These are phyloP conservation scores for Boleophthalmus pectinirostris DNA, from an alignment of 2,113 vertebrate species.

Conservation along the genomic window DNA sequence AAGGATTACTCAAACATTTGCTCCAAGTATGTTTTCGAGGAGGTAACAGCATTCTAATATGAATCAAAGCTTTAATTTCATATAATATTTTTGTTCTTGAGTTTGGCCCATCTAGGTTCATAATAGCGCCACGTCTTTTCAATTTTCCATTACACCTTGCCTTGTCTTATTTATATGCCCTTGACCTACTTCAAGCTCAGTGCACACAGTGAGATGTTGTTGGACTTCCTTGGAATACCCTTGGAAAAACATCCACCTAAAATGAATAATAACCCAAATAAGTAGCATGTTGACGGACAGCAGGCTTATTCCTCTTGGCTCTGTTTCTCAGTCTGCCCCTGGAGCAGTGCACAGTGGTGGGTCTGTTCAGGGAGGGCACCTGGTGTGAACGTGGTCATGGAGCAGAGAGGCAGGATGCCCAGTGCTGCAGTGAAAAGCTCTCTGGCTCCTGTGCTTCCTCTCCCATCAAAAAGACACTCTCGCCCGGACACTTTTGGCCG, in stretches of 20 bases:
- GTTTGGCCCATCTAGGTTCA: neutral
- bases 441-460: conserved; percentile 59
- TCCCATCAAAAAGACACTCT: conserved; percentile 59
- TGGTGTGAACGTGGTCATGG: conserved; percentile 69
- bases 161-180: neutral
- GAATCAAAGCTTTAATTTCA: no score
- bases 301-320: conserved; percentile 40
- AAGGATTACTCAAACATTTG: no score
- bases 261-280: conserved; percentile 37
- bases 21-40: no score
- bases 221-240: conserved; percentile 31
- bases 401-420: conserved; percentile 69
- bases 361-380: conserved; percentile 74
- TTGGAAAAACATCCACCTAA: conserved; percentile 37
- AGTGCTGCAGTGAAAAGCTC: conserved; percentile 56
- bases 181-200: conserved; percentile 6
- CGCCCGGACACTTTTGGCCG: conserved; percentile 63
- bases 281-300: conserved; percentile 55
- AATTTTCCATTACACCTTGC: neutral
- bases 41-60: no score
- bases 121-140: neutral
- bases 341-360: conserved; percentile 62
- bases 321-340: conserved; percentile 18
- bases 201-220: neutral
- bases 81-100: no score